A percentile compares a stretch with the other conserved stretches of the same genome.
Conservation (phyloP, 1,140 invertebrate genomes). For the Musca vetustissima region DNA sequence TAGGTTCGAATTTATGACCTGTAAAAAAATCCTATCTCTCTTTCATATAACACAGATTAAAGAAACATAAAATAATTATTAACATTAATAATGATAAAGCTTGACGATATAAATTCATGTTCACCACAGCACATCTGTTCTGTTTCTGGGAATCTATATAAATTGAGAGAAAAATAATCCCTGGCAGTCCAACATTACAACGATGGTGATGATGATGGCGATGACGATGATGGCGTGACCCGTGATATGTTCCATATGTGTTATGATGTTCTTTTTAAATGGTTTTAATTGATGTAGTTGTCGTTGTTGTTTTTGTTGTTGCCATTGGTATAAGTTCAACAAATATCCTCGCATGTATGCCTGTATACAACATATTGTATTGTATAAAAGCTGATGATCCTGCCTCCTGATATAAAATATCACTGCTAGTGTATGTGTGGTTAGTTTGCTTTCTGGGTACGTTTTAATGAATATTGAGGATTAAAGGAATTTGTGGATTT, state of each 20-base stretch:
- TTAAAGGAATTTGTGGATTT: slow-evolving; percentile 56
- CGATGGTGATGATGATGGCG: background rate
- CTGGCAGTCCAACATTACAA: background rate
- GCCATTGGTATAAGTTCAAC: slow-evolving; percentile 5
- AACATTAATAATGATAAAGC: too few species aligned
- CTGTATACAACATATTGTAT: slow-evolving; percentile 2
- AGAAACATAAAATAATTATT: too few species aligned
- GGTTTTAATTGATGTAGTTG: slow-evolving; percentile 29
- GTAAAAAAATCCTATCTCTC: too few species aligned
- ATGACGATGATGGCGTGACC: slow-evolving; percentile 13
- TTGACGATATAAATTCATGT: too few species aligned
- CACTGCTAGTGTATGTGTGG: slow-evolving; percentile 9
- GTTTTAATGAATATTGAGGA: slow-evolving; percentile 56
- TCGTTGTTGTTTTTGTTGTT: too few species aligned
- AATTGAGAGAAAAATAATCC: too few species aligned
- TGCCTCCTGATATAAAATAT: background rate
- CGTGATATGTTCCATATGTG: background rate
- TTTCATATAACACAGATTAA: too few species aligned
- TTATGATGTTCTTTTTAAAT: slow-evolving; percentile 26
- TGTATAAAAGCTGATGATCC: background rate
- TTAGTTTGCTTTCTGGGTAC: slow-evolving; percentile 37
- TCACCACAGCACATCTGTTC: too few species aligned
- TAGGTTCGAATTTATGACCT: too few species aligned
- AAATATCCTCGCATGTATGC: background rate
- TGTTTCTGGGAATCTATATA: too few species aligned